Base-by-base conservation (phyloP, 2,113 vertebrate species). In the Ornithorhynchus anatinus region DNA sequence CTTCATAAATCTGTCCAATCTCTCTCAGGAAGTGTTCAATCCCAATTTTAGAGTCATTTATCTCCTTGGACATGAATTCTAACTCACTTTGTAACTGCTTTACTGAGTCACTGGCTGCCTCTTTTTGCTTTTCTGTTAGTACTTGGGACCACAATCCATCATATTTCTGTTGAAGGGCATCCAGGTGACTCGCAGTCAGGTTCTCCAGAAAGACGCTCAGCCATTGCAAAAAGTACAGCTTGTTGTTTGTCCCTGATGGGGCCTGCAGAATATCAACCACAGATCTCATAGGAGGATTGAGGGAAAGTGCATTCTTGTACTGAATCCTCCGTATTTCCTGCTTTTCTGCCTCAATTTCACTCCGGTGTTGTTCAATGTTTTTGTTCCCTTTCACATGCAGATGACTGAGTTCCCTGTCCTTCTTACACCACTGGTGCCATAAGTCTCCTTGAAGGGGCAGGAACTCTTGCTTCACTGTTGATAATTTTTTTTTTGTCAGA, bases 21-120 rank as follows among this genome's bases (percentile, higher is more conserved):
- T 95, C 94, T 81, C 93, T 89, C 12, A 94, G 77, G 64, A 95
- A 50, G 40, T 94, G 93, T 27, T 94, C 89, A 69, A 90, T 69
- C 38, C 92, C 92, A 63, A 92, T 88, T 0, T 82, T 80, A 8
- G 70, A 84, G 47, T 88, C 62, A 39, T 39, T 80, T 23, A 91
- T 73, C 39, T 88, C 37, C 8, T 10, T 35, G 8, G 88, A 89
- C 38, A 90, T 70, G 42, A 31, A 1, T 42, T 91, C 84, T 62
- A 92, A 82, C 13, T 91, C 33, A 20, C 5, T 48, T 82, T 87
- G 74, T 39, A 68, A 73, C 1, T 0, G 2, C 60, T 42, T 69
- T 15, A 84, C 15, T 12, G 25, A 17, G 15, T 25, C 37, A 19
- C 63, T 60, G 19, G 87, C 87, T 12, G 80, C 52, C 58, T 25